Percentiles rank a stretch among this genome's conserved stretches.
phyloP scores from a whole-genome alignment of 2,113 vertebrate genomes.

The Lampris megalopsis region DNA sequence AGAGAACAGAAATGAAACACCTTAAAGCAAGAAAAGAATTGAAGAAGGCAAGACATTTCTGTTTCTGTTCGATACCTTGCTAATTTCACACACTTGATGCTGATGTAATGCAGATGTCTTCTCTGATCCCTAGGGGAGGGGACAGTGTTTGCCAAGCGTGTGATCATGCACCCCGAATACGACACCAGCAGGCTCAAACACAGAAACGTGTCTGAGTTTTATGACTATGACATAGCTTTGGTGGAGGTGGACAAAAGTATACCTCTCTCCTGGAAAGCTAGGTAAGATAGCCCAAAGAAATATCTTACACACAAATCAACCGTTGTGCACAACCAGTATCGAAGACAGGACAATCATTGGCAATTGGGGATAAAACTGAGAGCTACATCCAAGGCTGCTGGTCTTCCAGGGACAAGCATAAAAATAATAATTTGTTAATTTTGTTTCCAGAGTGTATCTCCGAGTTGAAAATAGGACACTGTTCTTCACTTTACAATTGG shows the following conservation, averaged over 20 bases:
- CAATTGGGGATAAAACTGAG: neutral
- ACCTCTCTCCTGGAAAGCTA: slow-evolving; percentile 57
- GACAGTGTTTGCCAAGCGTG: fast-evolving
- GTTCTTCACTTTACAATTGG: no score
- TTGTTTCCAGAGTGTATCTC: neutral
- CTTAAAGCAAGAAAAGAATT: no score
- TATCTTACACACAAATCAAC: no score
- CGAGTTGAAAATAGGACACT: no score
- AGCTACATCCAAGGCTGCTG: neutral
- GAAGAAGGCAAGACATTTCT: no score
- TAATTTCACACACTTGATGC: neutral
- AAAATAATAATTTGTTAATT: neutral
- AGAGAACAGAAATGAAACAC: no score
- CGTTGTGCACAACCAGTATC: no score
- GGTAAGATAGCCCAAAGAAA: slow-evolving; percentile 71
- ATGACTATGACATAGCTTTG: slow-evolving; percentile 89
- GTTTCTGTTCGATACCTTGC: no score
- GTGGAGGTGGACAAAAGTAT: slow-evolving; percentile 74
- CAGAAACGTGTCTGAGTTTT: slow-evolving; percentile 84
- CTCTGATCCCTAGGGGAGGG: slow-evolving; percentile 31
- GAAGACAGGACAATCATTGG: neutral
- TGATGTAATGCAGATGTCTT: neutral
- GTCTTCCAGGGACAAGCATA: neutral
- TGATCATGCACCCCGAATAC: slow-evolving; percentile 81
- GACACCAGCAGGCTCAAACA: slow-evolving; percentile 60